A percentile compares a stretch with the other conserved stretches of the same genome.
Conservation (phyloP, 2,888 invertebrate genomes). For the Cepaea hortensis region DNA sequence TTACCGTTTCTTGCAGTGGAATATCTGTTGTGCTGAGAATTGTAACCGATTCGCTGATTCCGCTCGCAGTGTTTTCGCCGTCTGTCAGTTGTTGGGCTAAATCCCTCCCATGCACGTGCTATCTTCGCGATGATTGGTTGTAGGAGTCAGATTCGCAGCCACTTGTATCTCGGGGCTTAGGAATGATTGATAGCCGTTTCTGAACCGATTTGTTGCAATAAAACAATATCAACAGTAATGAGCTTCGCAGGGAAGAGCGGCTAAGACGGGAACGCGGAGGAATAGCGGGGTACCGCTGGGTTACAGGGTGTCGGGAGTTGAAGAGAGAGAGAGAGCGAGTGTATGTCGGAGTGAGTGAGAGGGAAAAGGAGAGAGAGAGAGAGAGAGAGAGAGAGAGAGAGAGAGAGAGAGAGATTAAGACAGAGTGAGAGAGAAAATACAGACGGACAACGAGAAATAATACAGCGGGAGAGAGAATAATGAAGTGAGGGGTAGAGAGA, state of each 20-base stretch:
- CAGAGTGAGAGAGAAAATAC: neutral
- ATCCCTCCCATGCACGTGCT: constrained; percentile 32
- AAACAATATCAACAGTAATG: constrained; percentile 39
- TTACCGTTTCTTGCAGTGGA: constrained; percentile 10
- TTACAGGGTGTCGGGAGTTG: neutral
- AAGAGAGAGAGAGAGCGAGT: constrained; percentile 18
- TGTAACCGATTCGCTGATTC: constrained; percentile 31
- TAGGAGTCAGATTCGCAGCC: constrained; percentile 22
- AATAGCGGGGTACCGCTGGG: neutral
- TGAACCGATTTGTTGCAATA: constrained; percentile 32
- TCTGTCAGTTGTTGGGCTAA: constrained; percentile 38
- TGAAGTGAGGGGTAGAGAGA: neutral
- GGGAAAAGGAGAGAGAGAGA: neutral
- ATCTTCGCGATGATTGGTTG: constrained; percentile 33
- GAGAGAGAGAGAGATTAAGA: neutral
- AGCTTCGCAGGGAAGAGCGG: neutral
- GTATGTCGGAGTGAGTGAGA: neutral
- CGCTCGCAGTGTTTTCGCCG: constrained; percentile 23
- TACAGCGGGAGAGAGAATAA: neutral
- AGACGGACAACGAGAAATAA: too few species aligned
- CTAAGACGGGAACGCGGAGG: neutral
- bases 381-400: neutral
- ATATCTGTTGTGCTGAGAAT: constrained; percentile 16
- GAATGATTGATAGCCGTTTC: constrained; percentile 36
- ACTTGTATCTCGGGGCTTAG: constrained; percentile 32